Evolutionary conservation across 2,888 invertebrate species (phyloP).

Genomic region (Notodromas monacha): DNA sequence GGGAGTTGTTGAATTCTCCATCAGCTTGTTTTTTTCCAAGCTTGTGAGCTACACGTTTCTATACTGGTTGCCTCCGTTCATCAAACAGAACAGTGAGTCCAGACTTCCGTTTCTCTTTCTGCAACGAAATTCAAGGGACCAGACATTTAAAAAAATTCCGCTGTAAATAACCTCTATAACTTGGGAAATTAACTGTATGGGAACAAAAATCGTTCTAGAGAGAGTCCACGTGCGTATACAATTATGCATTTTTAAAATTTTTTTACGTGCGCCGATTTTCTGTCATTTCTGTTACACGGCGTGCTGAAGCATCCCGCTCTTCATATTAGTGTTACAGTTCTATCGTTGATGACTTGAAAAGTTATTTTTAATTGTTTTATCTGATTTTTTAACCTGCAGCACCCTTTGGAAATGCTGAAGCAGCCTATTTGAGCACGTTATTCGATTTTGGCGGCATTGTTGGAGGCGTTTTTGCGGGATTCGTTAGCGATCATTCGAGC

Average conservation of each 20-base stretch:
- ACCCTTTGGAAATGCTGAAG: constrained; percentile 9
- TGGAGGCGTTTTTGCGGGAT: constrained; percentile 60
- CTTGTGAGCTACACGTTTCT: constrained; percentile 85
- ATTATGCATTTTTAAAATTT: too few relatives aligned
- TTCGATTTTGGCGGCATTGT: constrained; percentile 31
- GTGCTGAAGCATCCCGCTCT: background rate
- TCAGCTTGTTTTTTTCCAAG: constrained; percentile 79
- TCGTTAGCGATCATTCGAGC: constrained; percentile 42
- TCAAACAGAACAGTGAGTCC: constrained; percentile 41
- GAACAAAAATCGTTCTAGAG: too few relatives aligned
- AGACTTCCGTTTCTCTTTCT: constrained; percentile 7
- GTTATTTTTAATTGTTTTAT: background rate
- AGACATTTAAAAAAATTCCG: background rate
- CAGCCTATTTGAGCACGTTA: constrained; percentile 17
- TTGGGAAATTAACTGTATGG: too few relatives aligned
- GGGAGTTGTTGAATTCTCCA: constrained; percentile 69
- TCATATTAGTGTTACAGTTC: too few relatives aligned
- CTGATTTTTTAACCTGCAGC: constrained; percentile 8
- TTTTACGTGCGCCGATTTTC: too few relatives aligned
- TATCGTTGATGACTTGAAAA: background rate
- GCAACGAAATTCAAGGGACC: too few relatives aligned
- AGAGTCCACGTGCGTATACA: too few relatives aligned
- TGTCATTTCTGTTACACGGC: background rate
- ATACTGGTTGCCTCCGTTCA: constrained; percentile 77
- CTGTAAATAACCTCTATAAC: background rate